Evolutionary conservation across 1,140 invertebrate species (phyloP), one percentile per base, ranked within the genome.

Genomic region (Cotesia typhae): DNA sequence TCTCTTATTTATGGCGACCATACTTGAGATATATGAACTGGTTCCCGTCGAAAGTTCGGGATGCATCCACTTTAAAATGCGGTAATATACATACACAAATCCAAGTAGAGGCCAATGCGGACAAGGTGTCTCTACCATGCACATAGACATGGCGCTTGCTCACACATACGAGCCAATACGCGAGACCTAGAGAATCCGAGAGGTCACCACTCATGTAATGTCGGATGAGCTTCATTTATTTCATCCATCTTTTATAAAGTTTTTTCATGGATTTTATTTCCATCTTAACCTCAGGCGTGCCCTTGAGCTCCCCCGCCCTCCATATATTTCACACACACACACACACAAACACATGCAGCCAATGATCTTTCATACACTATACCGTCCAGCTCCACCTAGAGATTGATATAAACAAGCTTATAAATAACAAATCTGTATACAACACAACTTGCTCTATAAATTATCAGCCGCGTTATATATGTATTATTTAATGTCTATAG

Each of bases 21-120:
- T 86, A 85, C 84, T 84, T 86, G 80, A 86, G 83, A 87, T 86
- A 85, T 86, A 87, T 87, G 84, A 86, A 87, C 85, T 87, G 84
- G 84, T 85, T 85, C 81, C 82, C 81, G 82, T 86, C 84, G 82
- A 87, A 86, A 87, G 82, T 86, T 86, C 80, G 80, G 84, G 83
- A 86, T 79, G 80, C 83, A 80, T 85, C 79, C 78, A 80, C 79
- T 84, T 82, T 70, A 81, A 86, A 84, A 86, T 85, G 81, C 85
- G 84, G 84, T 78, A 79, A 80, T 79, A 83, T 77, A 79, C 82
- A 79, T 83, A 80, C 78, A 28, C 28, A 28, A 28, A 28, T 28
- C 28, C 28, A 28, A 28, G 41, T 10, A 47, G 41, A 47, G 41
- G 28, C 28, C 28, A 47, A 47, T 47, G 10, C 41, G 41, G 41